phyloP scores from a whole-genome alignment of 2,113 vertebrate species.

The Phalacrocorax aristotelis region DNA sequence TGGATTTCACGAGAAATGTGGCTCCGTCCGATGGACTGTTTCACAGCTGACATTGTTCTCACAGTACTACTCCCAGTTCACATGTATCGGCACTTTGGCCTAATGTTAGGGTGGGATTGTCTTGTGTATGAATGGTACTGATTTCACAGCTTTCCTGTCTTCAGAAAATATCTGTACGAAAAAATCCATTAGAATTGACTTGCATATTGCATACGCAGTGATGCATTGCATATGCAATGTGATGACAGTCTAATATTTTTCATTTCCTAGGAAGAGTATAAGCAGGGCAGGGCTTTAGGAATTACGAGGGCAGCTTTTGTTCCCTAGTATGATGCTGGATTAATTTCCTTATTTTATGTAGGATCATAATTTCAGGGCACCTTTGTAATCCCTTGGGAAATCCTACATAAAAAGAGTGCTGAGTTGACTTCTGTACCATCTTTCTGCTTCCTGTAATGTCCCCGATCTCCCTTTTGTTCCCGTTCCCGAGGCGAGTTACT shows the following conservation, averaged over 20 bases:
- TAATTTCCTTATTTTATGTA: background rate
- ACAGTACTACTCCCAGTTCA: background rate
- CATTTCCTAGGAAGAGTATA: background rate
- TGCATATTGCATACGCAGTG: rapidly evolving
- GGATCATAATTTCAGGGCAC: background rate
- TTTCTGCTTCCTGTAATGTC: background rate
- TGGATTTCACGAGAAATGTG: background rate
- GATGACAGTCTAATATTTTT: background rate
- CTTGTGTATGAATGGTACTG: rapidly evolving
- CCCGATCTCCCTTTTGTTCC: background rate
- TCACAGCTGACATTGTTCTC: background rate
- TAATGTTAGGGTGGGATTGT: rapidly evolving
- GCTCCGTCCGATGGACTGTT: background rate
- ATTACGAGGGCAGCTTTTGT: background rate
- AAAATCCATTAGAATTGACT: background rate
- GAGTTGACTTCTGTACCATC: background rate
- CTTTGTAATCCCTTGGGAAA: background rate
- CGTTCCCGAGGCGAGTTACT: background rate
- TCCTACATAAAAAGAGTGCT: background rate
- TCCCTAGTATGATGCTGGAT: background rate
- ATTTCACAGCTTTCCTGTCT: background rate
- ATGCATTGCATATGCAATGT: background rate
- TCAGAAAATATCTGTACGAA: background rate
- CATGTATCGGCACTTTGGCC: rapidly evolving
- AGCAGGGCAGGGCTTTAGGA: background rate